Evolutionary conservation across 2,113 vertebrate genomes (phyloP).

Genomic region (Oncorhynchus gorbuscha): DNA sequence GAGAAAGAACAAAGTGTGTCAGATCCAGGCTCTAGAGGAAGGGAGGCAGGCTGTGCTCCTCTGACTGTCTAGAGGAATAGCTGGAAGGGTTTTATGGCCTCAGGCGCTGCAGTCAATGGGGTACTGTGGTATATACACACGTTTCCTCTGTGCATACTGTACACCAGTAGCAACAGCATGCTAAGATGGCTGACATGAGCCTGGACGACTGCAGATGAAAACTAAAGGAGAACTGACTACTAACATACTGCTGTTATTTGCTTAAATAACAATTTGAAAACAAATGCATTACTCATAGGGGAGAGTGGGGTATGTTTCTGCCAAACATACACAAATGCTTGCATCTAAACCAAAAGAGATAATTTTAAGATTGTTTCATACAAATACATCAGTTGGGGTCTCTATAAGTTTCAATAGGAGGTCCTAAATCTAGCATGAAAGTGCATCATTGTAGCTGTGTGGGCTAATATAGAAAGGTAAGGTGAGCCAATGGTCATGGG

Average conservation of each 20-base stretch:
- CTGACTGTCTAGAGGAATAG: constrained; percentile 12
- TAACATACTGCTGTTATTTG: not conserved
- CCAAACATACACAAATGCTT: no score
- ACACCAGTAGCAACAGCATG: not conserved
- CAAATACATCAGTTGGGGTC: no score
- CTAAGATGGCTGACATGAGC: not conserved
- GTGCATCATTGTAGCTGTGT: no score
- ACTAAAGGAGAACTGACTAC: not conserved
- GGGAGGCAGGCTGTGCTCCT: no score
- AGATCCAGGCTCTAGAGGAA: not conserved
- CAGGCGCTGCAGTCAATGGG: not conserved
- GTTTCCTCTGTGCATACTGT: not conserved
- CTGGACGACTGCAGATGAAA: not conserved
- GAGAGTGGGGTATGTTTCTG: no score
- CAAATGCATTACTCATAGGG: no score
- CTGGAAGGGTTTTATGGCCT: constrained; percentile 16
- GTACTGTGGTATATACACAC: constrained; percentile 6
- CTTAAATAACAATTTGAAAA: not conserved
- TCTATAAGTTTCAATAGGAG: no score
- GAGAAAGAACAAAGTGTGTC: not conserved
- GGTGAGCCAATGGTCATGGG: no score
- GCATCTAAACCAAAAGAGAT: no score
- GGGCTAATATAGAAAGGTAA: no score
- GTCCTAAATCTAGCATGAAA: no score
- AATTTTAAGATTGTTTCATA: no score